Percentiles rank a stretch among this genome's conserved stretches.
These are phyloP conservation scores for Chaetodon auriga DNA, from an alignment of 2,113 vertebrate species.

Conservation along the genomic window DNA sequence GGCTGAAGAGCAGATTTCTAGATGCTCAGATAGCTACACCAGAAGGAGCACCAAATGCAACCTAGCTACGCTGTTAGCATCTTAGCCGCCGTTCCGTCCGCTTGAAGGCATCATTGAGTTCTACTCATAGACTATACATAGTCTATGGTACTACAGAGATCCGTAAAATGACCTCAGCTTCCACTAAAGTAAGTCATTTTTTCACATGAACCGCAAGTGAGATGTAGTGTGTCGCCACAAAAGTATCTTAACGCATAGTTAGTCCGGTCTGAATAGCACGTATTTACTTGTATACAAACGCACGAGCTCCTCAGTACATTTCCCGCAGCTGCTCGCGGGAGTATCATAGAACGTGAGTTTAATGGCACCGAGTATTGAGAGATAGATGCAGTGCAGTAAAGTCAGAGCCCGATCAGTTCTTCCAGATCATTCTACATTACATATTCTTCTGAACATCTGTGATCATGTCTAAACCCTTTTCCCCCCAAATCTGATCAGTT, in stretches of 20 bases:
- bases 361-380: not conserved
- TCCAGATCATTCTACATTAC: no score
- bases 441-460: not conserved
- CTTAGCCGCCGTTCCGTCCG: not conserved
- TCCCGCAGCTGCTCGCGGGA: conserved; percentile 6
- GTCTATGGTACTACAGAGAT: not conserved
- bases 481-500: not conserved
- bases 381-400: not conserved
- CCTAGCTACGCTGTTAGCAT: conserved; percentile 55
- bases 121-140: not conserved
- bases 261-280: not conserved
- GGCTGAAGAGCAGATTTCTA: not conserved
- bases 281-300: not conserved
- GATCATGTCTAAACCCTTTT: not conserved
- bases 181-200: conserved; percentile 81
- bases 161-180: conserved; percentile 82
- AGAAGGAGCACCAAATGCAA: conserved; percentile 9
- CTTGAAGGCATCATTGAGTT: conserved; percentile 8
- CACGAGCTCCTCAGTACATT: not conserved
- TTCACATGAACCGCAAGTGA: not conserved
- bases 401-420: not conserved
- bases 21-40: not conserved
- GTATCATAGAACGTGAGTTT: not conserved
- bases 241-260: no score
- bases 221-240: not conserved